Evolutionary conservation across 2,888 invertebrate species (phyloP).

Genomic region (Galerucella pusilla): DNA sequence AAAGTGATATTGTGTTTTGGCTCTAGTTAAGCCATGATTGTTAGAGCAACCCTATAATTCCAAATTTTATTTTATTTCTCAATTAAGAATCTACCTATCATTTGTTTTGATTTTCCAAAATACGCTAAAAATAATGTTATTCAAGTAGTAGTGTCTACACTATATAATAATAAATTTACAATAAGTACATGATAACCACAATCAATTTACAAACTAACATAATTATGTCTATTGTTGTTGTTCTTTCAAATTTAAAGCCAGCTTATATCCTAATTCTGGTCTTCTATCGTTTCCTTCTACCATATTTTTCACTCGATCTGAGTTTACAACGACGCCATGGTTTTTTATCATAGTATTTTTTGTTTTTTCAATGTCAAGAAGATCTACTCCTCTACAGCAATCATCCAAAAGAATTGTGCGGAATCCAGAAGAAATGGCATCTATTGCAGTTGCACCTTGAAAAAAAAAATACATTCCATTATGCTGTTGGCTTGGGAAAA

Average conservation of each 20-base stretch:
- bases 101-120: neutral
- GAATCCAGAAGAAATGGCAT: conserved; percentile 88
- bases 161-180: conserved; percentile 9
- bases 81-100: neutral
- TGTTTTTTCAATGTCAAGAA: conserved; percentile 85
- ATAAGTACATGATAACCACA: conserved; percentile 19
- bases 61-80: too few species aligned
- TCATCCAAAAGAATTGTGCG: conserved; percentile 89
- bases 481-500: conserved; percentile 18
- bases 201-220: conserved; percentile 2
- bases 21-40: too few species aligned
- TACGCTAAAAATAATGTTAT: neutral
- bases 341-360: conserved; percentile 77
- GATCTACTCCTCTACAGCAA: conserved; percentile 87
- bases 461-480: conserved; percentile 7
- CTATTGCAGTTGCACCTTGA: conserved; percentile 83
- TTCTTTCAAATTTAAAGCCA: conserved; percentile 80
- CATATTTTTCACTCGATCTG: conserved; percentile 83
- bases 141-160: neutral
- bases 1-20: too few species aligned
- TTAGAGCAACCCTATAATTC: too few species aligned
- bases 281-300: conserved; percentile 86
- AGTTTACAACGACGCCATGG: conserved; percentile 82
- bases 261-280: conserved; percentile 86
- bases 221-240: conserved; percentile 23